Conservation (phyloP, 2,888 invertebrate genomes). For the Nasonovia ribisnigri region DNA sequence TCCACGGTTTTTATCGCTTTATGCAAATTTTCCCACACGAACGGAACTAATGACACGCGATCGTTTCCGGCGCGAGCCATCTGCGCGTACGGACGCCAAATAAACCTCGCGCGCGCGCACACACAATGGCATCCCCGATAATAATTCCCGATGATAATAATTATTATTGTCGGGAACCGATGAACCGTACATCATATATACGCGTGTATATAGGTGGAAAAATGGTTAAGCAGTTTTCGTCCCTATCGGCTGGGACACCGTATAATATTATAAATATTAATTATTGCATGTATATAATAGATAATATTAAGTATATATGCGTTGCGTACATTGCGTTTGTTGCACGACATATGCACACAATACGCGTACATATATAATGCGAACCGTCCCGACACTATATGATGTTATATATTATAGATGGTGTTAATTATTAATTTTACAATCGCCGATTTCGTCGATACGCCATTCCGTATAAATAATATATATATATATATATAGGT, state of each 20-base stretch:
- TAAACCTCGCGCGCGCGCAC: not conserved
- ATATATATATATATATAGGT: too few species aligned
- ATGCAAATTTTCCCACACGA: slow-evolving; percentile 59
- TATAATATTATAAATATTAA: too few species aligned
- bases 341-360: not conserved
- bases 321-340: not conserved
- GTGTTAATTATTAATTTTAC: slow-evolving; percentile 45
- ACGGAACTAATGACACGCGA: slow-evolving; percentile 55
- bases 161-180: slow-evolving; percentile 53
- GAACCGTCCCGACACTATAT: not conserved
- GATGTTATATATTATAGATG: not conserved
- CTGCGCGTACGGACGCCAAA: not conserved
- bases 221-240: not conserved
- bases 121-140: slow-evolving; percentile 33
- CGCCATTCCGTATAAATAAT: not conserved
- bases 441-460: slow-evolving; percentile 3
- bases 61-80: slow-evolving; percentile 49
- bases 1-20: slow-evolving; percentile 50
- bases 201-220: slow-evolving; percentile 3
- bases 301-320: not conserved
- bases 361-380: not conserved
- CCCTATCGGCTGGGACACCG: not conserved
- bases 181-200: slow-evolving; percentile 36
- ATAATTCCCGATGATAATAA: slow-evolving; percentile 26
- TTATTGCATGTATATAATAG: too few species aligned